These are phyloP conservation scores for Oscheius sp. DNA, from an alignment of 2,888 invertebrate genomes.

Conservation along the genomic window DNA sequence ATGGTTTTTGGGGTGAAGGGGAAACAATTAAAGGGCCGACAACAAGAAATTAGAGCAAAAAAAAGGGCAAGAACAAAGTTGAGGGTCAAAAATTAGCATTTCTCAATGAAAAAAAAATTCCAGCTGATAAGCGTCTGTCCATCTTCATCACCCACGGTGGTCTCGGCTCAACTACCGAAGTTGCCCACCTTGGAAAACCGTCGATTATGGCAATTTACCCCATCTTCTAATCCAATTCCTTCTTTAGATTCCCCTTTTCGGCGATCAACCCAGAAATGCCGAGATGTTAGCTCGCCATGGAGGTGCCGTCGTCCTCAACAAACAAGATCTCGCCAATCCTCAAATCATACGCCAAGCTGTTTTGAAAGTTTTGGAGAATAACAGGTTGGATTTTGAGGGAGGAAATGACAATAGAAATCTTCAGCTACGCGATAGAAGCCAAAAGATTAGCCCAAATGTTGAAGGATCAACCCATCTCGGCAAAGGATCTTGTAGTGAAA, in stretches of 20 bases:
- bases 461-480: conserved; percentile 12
- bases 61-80: no score
- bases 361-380: background rate
- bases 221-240: no score
- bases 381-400: background rate
- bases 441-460: conserved; percentile 17
- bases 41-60: no score
- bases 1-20: no score
- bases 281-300: conserved; percentile 44
- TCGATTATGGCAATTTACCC: conserved; percentile 14
- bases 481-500: conserved; percentile 18
- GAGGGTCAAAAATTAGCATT: no score
- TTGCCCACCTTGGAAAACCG: conserved; percentile 38
- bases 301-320: conserved; percentile 38
- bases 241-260: conserved; percentile 44
- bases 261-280: conserved; percentile 47
- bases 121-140: conserved; percentile 26
- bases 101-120: background rate
- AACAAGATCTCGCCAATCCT: conserved; percentile 36
- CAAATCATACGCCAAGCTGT: conserved; percentile 32
- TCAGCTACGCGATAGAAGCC: background rate
- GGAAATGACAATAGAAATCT: background rate
- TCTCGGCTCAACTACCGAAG: conserved; percentile 30
- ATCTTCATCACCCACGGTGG: conserved; percentile 39
- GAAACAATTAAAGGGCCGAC: no score